These are phyloP conservation scores for Herpetotheres cachinnans DNA, from an alignment of 2,113 vertebrate genomes.

Conservation along the genomic window DNA sequence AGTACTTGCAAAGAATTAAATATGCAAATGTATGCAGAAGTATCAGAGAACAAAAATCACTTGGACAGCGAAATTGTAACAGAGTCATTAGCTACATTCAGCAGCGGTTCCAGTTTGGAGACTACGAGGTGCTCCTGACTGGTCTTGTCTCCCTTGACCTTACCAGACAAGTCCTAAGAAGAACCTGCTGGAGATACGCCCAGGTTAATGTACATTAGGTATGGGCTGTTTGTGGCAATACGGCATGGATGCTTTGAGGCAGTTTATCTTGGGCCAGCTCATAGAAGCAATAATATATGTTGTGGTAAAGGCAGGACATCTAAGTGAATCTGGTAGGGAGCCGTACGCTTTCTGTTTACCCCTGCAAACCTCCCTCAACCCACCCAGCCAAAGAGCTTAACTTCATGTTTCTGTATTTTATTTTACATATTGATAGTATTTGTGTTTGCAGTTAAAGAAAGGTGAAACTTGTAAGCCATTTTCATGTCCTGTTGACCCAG, in stretches of 20 bases:
- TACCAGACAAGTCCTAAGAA: not conserved
- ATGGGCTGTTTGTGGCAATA: not conserved
- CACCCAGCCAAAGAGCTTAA: not conserved
- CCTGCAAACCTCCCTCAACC: not conserved
- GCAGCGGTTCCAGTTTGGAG: not conserved
- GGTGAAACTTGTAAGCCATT: not conserved
- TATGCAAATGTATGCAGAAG: not conserved
- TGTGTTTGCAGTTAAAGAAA: not conserved
- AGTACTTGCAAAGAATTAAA: not conserved
- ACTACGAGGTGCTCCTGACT: not conserved
- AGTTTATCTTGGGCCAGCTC: not conserved
- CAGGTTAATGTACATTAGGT: not conserved
- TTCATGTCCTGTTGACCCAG: not conserved
- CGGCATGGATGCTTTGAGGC: not conserved
- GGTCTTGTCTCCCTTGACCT: not conserved
- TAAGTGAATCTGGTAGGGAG: not conserved
- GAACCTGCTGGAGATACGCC: not conserved
- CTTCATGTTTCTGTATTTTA: not conserved
- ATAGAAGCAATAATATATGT: not conserved
- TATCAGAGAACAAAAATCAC: not conserved
- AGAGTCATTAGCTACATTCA: not conserved
- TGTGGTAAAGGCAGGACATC: not conserved
- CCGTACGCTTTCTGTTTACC: not conserved
- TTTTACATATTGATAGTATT: not conserved
- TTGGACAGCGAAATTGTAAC: not conserved